phyloP scores from a whole-genome alignment of 2,113 vertebrate species.

The Hippocampus comes region DNA sequence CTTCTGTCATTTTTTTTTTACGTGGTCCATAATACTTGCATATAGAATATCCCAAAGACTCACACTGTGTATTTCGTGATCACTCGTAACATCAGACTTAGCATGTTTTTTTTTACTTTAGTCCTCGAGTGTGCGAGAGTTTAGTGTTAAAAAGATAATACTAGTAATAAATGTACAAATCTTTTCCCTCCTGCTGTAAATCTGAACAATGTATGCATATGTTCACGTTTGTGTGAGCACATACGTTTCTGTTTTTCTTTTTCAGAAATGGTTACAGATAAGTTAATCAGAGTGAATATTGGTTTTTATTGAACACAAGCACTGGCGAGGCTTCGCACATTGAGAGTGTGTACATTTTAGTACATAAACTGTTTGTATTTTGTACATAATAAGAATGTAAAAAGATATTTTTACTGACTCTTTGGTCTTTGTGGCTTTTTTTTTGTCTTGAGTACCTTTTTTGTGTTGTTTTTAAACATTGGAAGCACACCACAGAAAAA shows the following conservation, averaged over 20 bases:
- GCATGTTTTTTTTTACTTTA: background rate
- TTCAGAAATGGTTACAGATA: slow-evolving; percentile 63
- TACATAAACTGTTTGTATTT: slow-evolving; percentile 82
- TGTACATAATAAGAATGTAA: slow-evolving; percentile 80
- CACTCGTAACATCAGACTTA: background rate
- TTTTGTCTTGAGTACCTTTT: background rate
- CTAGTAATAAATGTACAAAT: background rate
- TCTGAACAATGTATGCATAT: slow-evolving; percentile 35
- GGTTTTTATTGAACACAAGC: slow-evolving; percentile 73
- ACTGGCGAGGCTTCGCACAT: slow-evolving; percentile 63
- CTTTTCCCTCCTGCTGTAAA: slow-evolving; percentile 39
- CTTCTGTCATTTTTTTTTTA: slow-evolving; percentile 10
- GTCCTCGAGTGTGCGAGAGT: slow-evolving; percentile 11
- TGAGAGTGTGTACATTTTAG: slow-evolving; percentile 78
- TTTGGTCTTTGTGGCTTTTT: slow-evolving; percentile 17
- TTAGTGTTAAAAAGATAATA: background rate
- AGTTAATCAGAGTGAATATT: slow-evolving; percentile 60
- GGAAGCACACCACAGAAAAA: no score
- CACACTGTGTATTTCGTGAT: background rate
- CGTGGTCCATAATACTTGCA: background rate
- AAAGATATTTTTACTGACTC: slow-evolving; percentile 76
- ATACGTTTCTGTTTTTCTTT: slow-evolving; percentile 56
- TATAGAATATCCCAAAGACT: slow-evolving; percentile 48
- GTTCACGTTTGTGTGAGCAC: slow-evolving; percentile 64
- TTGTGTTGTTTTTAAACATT: no score